Evolutionary conservation across 2,888 invertebrate genomes (phyloP).

Genomic region (Spilosoma lubricipeda): DNA sequence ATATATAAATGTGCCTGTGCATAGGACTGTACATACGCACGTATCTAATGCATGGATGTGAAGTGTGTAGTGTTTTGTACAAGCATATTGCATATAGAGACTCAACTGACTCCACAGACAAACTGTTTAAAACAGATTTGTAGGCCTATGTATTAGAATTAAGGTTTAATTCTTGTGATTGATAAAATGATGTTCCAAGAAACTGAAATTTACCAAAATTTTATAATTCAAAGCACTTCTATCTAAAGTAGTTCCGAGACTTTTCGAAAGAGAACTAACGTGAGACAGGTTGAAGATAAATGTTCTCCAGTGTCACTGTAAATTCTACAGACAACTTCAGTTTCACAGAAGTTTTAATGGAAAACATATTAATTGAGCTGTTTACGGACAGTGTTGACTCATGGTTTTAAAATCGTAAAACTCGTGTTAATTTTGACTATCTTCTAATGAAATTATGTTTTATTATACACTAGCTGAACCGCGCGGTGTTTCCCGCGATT

Average conservation of each 20-base stretch:
- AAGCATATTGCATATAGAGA: no score
- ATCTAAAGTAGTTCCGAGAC: neutral
- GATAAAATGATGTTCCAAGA: neutral
- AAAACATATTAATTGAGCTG: constrained; percentile 8
- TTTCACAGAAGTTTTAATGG: constrained; percentile 11
- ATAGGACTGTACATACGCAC: no score
- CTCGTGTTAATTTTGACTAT: neutral
- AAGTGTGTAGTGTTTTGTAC: no score
- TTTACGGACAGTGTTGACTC: neutral
- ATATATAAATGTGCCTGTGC: no score
- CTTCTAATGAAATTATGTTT: neutral
- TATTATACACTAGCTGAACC: no score
- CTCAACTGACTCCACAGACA: no score
- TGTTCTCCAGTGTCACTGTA: constrained; percentile 1
- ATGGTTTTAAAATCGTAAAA: constrained; percentile 7
- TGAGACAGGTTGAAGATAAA: constrained; percentile 8
- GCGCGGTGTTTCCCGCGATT: no score
- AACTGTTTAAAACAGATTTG: no score
- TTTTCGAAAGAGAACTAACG: neutral
- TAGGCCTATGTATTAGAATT: no score
- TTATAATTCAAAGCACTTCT: neutral
- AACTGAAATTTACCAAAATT: neutral
- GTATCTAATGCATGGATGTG: no score
- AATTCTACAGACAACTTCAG: constrained; percentile 7
- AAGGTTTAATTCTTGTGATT: neutral